These are phyloP conservation scores for Sparus aurata DNA, from an alignment of 2,797 vertebrate species.

Conservation along the genomic window DNA sequence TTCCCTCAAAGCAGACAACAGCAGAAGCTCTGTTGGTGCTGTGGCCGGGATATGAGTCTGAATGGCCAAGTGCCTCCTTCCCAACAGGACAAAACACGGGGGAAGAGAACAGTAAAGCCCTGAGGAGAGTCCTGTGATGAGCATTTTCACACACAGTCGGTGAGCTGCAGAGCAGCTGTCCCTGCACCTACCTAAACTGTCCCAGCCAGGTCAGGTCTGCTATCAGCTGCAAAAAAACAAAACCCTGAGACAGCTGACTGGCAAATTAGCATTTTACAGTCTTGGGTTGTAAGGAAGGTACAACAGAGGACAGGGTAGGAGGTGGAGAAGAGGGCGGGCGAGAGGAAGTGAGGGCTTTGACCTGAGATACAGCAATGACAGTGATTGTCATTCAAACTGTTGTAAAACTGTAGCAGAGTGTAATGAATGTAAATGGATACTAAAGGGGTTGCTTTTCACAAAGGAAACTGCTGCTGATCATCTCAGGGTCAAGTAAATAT, in stretches of 20 bases:
- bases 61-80: constrained; percentile 26
- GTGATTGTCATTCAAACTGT: constrained; percentile 57
- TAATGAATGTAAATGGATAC: constrained; percentile 56
- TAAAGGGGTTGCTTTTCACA: constrained; percentile 29
- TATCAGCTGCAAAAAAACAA: constrained; percentile 55
- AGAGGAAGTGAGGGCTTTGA: constrained; percentile 74
- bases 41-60: constrained; percentile 32
- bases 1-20: constrained; percentile 53
- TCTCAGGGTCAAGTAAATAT: constrained; percentile 25
- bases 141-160: constrained; percentile 62
- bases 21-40: constrained; percentile 56
- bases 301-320: constrained; percentile 48
- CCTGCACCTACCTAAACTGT: constrained; percentile 55
- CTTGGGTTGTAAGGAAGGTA: constrained; percentile 57
- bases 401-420: constrained; percentile 62
- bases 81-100: constrained; percentile 40
- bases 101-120: constrained; percentile 52
- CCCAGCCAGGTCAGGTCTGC: constrained; percentile 42
- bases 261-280: constrained; percentile 82
- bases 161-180: constrained; percentile 67
- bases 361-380: constrained; percentile 57
- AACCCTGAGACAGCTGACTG: constrained; percentile 49
- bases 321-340: constrained; percentile 59
- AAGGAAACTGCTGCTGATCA: constrained; percentile 33
- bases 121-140: constrained; percentile 47